Evolutionary conservation across 1,140 invertebrate genomes (phyloP).

Genomic region (Eriosoma lanigerum): DNA sequence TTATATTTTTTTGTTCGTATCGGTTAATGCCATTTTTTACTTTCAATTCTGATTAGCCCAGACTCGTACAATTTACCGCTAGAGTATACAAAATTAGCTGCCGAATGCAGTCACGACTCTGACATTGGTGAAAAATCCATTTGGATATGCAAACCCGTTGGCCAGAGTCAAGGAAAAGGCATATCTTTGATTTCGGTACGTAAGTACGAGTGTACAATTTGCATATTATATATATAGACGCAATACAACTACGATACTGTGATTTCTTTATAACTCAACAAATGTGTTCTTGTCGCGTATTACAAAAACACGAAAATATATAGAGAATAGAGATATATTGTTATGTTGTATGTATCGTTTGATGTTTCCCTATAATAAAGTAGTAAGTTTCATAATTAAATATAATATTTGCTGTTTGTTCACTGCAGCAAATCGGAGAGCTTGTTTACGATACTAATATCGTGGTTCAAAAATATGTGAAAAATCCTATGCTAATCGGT

Average conservation of each 20-base stretch:
- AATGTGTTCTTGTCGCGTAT: too few species aligned
- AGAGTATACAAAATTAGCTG: slow-evolving; percentile 80
- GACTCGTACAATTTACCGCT: slow-evolving; percentile 77
- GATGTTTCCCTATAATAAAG: too few species aligned
- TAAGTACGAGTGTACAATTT: not conserved
- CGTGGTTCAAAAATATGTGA: slow-evolving; percentile 80
- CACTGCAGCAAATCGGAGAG: slow-evolving; percentile 70
- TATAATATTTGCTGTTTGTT: too few species aligned
- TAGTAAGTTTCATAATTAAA: too few species aligned
- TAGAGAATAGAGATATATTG: too few species aligned
- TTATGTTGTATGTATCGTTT: too few species aligned
- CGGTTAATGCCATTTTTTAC: not conserved
- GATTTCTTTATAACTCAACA: too few species aligned
- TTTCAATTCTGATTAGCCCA: slow-evolving; percentile 62
- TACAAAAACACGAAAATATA: too few species aligned
- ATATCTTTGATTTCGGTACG: slow-evolving; percentile 79
- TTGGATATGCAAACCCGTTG: slow-evolving; percentile 87
- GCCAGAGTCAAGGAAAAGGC: slow-evolving; percentile 78
- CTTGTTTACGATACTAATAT: slow-evolving; percentile 70
- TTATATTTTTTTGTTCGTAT: not conserved
- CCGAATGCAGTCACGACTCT: slow-evolving; percentile 67
- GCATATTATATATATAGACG: too few species aligned
- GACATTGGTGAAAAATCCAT: slow-evolving; percentile 60
- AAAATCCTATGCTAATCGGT: slow-evolving; percentile 80
- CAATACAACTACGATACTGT: too few species aligned